Conservation (phyloP, 2,888 invertebrate genomes). For the Folsomia candida region DNA sequence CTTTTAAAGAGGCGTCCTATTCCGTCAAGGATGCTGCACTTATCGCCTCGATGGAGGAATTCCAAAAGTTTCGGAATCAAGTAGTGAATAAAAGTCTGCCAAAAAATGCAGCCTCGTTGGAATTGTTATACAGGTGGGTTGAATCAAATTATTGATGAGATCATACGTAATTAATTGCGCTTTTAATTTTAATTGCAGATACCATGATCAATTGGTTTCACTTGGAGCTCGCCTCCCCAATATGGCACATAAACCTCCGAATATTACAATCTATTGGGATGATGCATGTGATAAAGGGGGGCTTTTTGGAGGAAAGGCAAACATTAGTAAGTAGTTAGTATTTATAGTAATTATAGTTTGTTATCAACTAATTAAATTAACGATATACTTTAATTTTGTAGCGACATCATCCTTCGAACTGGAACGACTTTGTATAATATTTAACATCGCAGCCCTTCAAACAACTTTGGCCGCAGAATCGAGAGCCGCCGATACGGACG, state of each 20-base stretch:
- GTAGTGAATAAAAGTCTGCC: constrained; percentile 30
- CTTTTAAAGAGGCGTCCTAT: constrained; percentile 25
- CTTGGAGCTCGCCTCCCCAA: constrained; percentile 92
- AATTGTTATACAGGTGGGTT: constrained; percentile 35
- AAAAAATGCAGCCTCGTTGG: constrained; percentile 35
- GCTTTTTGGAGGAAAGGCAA: constrained; percentile 86
- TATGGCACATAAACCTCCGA: constrained; percentile 57
- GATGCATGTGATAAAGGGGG: constrained; percentile 97
- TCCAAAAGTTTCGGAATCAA: constrained; percentile 37
- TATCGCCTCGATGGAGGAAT: constrained; percentile 31
- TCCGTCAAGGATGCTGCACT: constrained; percentile 15
- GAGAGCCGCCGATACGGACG: constrained; percentile 84
- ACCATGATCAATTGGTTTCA: constrained; percentile 91
- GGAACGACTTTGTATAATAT: constrained; percentile 91
- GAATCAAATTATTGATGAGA: not conserved
- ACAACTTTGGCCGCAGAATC: constrained; percentile 75
- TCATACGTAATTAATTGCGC: not conserved
- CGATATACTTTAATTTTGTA: constrained; percentile 54
- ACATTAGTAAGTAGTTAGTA: constrained; percentile 70
- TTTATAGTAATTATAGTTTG: not conserved
- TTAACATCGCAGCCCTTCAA: constrained; percentile 93
- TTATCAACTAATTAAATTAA: not conserved
- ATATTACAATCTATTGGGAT: constrained; percentile 87
- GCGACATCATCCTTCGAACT: constrained; percentile 83
- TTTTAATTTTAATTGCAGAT: constrained; percentile 66